These are phyloP conservation scores for Mastomys coucha DNA, from an alignment of 2,113 vertebrate species.

Conservation along the genomic window DNA sequence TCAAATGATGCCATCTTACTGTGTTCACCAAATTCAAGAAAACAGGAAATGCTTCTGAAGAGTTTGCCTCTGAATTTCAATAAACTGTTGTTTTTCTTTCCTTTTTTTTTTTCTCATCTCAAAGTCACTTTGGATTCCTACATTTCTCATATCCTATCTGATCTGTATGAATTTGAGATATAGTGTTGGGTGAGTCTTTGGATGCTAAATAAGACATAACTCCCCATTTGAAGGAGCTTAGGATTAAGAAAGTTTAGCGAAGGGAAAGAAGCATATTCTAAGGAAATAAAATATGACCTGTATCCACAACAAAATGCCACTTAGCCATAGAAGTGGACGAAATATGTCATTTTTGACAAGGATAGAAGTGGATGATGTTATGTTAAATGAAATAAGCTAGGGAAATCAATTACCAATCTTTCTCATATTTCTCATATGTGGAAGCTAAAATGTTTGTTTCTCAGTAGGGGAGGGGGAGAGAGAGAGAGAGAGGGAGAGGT, in stretches of 20 bases:
- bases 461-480: background rate
- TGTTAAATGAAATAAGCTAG: slow-evolving; percentile 16
- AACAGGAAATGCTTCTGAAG: slow-evolving; percentile 54
- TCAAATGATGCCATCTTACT: slow-evolving; percentile 79
- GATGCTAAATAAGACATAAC: background rate
- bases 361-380: background rate
- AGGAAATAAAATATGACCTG: background rate
- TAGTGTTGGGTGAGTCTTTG: slow-evolving; percentile 16
- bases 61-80: slow-evolving; percentile 70
- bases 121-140: background rate
- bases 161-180: slow-evolving; percentile 28
- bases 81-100: background rate
- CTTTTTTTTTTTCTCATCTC: background rate
- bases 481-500: background rate
- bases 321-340: background rate
- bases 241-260: background rate
- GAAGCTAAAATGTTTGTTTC: background rate
- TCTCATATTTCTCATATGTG: background rate
- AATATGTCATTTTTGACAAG: background rate
- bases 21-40: slow-evolving; percentile 41
- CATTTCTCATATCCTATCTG: background rate
- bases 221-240: background rate
- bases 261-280: background rate
- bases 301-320: background rate
- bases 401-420: background rate